These are phyloP conservation scores for Drosophila lacteicornis DNA, from an alignment of 1,140 invertebrate genomes.

Conservation along the genomic window DNA sequence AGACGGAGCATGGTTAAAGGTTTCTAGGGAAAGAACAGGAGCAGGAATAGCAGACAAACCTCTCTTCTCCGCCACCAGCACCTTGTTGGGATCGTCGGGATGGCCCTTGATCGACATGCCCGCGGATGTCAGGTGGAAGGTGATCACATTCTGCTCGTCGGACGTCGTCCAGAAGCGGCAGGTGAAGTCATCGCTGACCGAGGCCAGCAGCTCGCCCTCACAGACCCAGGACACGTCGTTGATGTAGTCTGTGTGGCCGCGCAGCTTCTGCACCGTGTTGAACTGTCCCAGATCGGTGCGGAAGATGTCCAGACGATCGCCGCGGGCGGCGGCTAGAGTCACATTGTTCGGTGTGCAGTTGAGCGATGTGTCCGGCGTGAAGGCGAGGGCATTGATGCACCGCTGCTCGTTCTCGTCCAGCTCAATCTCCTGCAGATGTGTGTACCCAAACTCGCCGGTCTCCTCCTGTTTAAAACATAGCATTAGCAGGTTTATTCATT, in stretches of 20 bases:
- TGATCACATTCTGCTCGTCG: conserved; percentile 86
- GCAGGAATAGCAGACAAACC: conserved; percentile 77
- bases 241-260: conserved; percentile 89
- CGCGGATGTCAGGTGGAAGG: conserved; percentile 89
- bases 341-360: conserved; percentile 87
- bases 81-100: conserved; percentile 89
- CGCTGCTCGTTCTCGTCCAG: conserved; percentile 80
- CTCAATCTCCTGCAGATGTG: conserved; percentile 84
- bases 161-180: conserved; percentile 89
- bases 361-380: conserved; percentile 88
- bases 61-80: conserved; percentile 91
- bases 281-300: conserved; percentile 86
- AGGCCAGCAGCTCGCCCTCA: conserved; percentile 89
- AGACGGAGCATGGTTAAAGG: too few relatives aligned
- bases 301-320: conserved; percentile 86
- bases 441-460: conserved; percentile 67
- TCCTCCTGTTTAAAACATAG: conserved; percentile 59
- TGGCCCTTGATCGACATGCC: conserved; percentile 90
- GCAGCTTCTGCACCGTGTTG: conserved; percentile 71
- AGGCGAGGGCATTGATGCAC: conserved; percentile 86
- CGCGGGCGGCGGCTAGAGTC: conserved; percentile 86
- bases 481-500: not conserved
- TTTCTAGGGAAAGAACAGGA: accelerated
- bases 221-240: conserved; percentile 90
- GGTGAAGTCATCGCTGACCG: conserved; percentile 91